Conservation (phyloP, 2,797 vertebrate species). For the Gallinago stenura region DNA sequence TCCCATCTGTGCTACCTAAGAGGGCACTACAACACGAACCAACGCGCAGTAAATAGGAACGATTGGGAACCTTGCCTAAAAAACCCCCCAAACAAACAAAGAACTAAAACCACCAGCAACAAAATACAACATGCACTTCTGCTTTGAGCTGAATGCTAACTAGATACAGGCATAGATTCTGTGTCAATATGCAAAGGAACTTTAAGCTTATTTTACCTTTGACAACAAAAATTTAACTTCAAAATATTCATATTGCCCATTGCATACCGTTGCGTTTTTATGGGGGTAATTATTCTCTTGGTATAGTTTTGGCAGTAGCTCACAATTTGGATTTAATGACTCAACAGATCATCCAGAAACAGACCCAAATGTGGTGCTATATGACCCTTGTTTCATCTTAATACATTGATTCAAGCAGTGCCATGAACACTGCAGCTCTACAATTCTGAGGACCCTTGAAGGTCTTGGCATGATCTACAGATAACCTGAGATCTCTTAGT, state of each 20-base stretch:
- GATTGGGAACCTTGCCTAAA: neutral
- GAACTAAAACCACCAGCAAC: rapidly evolving
- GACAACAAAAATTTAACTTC: neutral
- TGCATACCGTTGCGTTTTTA: neutral
- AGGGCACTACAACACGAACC: neutral
- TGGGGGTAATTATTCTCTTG: neutral
- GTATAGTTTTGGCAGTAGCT: neutral
- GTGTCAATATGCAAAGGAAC: neutral
- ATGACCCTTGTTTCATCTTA: neutral
- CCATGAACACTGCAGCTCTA: neutral
- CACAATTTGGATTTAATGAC: neutral
- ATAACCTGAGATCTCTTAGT: neutral
- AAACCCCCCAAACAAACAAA: neutral
- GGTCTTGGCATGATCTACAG: neutral
- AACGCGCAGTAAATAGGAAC: neutral
- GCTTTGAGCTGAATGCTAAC: neutral
- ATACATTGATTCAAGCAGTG: neutral
- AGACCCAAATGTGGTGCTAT: neutral
- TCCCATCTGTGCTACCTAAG: neutral
- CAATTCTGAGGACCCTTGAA: neutral
- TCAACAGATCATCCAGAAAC: neutral
- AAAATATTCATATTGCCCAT: neutral
- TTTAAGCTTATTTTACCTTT: neutral
- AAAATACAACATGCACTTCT: neutral
- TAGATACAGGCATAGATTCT: neutral